phyloP scores from a whole-genome alignment of 2,888 invertebrate species.

The Torymus tubicola region DNA sequence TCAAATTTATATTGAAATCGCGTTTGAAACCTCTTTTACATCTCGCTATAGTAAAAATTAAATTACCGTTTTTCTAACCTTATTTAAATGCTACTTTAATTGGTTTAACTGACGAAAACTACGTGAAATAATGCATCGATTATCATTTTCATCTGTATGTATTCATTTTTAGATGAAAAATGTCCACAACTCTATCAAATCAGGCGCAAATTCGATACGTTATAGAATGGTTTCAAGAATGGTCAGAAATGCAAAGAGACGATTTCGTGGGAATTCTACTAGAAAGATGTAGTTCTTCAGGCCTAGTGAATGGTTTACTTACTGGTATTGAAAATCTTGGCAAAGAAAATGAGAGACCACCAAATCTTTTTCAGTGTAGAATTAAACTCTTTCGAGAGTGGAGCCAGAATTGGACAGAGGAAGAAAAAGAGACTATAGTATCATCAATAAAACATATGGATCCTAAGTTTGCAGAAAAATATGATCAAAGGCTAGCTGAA shows the following conservation, averaged over 20 bases:
- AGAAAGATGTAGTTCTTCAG: constrained; percentile 80
- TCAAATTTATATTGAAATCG: constrained; percentile 11
- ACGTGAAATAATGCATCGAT: constrained; percentile 14
- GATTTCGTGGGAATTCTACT: constrained; percentile 89
- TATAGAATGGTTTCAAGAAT: constrained; percentile 92
- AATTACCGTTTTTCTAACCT: constrained; percentile 51
- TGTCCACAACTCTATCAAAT: constrained; percentile 77
- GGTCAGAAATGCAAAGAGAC: constrained; percentile 90
- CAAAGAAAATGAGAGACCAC: constrained; percentile 83
- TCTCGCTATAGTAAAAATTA: background rate
- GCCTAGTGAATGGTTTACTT: constrained; percentile 86
- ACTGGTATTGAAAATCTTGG: constrained; percentile 82
- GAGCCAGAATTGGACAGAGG: constrained; percentile 87
- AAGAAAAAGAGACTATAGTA: constrained; percentile 84
- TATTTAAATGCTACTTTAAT: constrained; percentile 22
- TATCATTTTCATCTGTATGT: background rate
- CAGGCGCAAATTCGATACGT: constrained; percentile 89
- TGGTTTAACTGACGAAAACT: constrained; percentile 29
- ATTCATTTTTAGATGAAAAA: constrained; percentile 65
- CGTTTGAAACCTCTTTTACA: background rate
- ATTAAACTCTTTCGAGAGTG: constrained; percentile 91
- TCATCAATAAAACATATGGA: constrained; percentile 85
- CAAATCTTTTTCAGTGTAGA: constrained; percentile 89
- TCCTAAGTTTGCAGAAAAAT: constrained; percentile 84
- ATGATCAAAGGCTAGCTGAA: constrained; percentile 70